Conservation (phyloP, 1,140 invertebrate species). For the Matsumurasca onukii region DNA sequence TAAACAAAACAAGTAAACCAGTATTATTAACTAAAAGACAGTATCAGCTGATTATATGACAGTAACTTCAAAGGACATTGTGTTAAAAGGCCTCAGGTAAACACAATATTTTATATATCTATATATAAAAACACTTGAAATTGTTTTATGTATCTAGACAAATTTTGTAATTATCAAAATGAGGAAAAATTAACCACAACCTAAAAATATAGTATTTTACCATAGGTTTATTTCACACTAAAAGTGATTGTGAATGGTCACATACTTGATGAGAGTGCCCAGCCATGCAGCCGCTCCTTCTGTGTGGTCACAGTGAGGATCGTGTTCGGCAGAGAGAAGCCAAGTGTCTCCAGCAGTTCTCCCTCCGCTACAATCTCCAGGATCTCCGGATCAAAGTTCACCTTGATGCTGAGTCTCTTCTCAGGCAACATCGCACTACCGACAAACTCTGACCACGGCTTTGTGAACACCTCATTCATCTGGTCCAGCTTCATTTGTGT, state of each 20-base stretch:
- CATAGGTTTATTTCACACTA: too few relatives aligned
- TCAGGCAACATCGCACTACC: conserved; percentile 27
- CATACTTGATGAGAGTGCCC: conserved; percentile 57
- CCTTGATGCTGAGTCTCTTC: conserved; percentile 24
- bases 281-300: conserved; percentile 63
- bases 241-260: conserved; percentile 65
- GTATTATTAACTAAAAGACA: too few relatives aligned
- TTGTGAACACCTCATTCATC: conserved; percentile 2
- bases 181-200: too few relatives aligned
- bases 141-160: too few relatives aligned
- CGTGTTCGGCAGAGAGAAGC: conserved; percentile 66
- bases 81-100: too few relatives aligned
- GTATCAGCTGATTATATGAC: too few relatives aligned
- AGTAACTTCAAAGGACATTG: too few relatives aligned
- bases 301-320: conserved; percentile 69
- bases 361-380: conserved; percentile 66
- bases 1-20: too few relatives aligned
- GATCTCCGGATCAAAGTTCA: conserved; percentile 26
- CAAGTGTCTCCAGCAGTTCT: conserved; percentile 70
- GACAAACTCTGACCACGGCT: conserved; percentile 30
- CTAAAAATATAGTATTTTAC: too few relatives aligned
- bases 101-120: too few relatives aligned
- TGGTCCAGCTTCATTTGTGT: background rate
- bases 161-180: too few relatives aligned
- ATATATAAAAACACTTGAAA: too few relatives aligned